Base-by-base conservation (phyloP, 2,113 vertebrate species). In the Misgurnus anguillicaudatus region DNA sequence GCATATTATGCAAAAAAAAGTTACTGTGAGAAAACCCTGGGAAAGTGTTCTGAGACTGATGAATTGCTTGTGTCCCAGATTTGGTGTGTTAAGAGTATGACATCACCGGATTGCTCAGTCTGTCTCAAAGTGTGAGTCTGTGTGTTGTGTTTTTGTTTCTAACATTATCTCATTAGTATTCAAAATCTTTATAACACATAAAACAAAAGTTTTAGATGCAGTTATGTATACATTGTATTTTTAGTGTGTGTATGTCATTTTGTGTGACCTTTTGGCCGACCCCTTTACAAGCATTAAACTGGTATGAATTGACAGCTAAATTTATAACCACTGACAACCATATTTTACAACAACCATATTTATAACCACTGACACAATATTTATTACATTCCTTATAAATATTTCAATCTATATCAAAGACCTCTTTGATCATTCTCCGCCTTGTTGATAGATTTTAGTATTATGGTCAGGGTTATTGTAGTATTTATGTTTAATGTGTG, bases 21-120 rank as follows among this genome's bases (percentile, higher is more conserved):
- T 7, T 39, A 72, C 39, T 47, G 21, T 63, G 61, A 76, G 47
- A 36, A 58, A 61, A 74, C 39, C 57, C 11, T 74, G 57, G 55
- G 71, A 74, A 74, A 74, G 19, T 21, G 21, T 61, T 74, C 3
- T 24, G 57, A 74, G 41, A 39, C 55, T 71, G 68, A 75, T 48
- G 72, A 75, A 75, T 10, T 39, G 47, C 51, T 73, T 14, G 36
- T 7, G 39, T 42, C 70, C 36, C 53, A 73, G 41, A 75, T 75
- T 63, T 5, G 21, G 10, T 71, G 31, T n/a, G 17, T 48, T 38
- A 3, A 61, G 41, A 62, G 61, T 24, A 62, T 17, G 14, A 47
- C 1, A 14, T 36, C 14, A 61, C 16, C 4, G 4, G 4, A 74
- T 36, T 74, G 17, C 51, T 39, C 21, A 53, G 45, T 53, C 24